Base-by-base conservation (phyloP, 2,888 invertebrate genomes). In the Tholera decimalis region DNA sequence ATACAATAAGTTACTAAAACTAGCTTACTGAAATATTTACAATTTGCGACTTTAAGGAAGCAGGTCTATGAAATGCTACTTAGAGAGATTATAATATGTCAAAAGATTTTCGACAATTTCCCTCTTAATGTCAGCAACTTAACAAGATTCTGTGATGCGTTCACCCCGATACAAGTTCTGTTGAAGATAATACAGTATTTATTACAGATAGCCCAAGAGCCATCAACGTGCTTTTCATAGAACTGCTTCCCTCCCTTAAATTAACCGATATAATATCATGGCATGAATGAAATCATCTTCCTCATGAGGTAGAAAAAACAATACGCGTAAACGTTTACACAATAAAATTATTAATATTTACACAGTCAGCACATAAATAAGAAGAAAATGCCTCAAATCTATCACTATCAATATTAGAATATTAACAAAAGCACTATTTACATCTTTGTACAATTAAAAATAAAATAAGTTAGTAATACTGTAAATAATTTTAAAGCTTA, bases 391-490 rank as follows among this genome's bases (percentile, higher is more conserved):
- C 70, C 76, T 72, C 75, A 62, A 72, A 47, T 30, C 47, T 67
- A 79, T 64, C 47, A 77, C 70, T 82, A 77, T 62, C 35, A 67
- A 67, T 72, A 73, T 60, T 75, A 73, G 66, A 78, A 79, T 87
- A 87, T 89, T 80, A 90, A 91, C 88, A 88, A 86, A 91, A 88
- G 73, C 77, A 51, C 49, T 94, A 95, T 95, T 87, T 95, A 95
- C 95, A 95, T 73, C 76, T 92, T 91, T 94, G 80, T 94, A 93
- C 93, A 94, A 70, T 80, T 82, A 83, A 83, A 89, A 89, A 84
- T 89, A 91, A 91, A 93, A 93, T 93, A 94, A 93, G 89, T 95
- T 94, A 95, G 89, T 94, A 95, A 95, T 95, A 95, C 95, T 94
- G 95, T 94, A 93, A 94, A 94, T 90, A 92, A 90, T 85, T 89